phyloP scores from a whole-genome alignment of 2,113 vertebrate genomes.

The Pandion haliaetus region DNA sequence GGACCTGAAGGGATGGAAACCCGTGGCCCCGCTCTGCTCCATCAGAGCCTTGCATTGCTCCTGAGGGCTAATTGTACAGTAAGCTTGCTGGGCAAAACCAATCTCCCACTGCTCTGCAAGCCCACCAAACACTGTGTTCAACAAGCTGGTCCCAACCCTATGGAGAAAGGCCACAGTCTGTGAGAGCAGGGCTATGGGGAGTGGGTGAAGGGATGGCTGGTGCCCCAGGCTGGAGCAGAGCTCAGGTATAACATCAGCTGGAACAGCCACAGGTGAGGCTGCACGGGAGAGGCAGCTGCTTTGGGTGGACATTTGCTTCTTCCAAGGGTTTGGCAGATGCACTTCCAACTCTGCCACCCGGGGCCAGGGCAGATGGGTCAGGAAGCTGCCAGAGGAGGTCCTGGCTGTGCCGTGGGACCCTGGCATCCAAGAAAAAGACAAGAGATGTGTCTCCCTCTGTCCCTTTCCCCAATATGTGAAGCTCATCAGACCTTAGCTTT shows the following conservation, averaged over 20 bases:
- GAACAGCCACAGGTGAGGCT: background rate
- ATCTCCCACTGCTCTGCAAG: rapidly evolving
- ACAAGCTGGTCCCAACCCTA: background rate
- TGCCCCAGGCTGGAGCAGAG: background rate
- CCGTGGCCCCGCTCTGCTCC: background rate
- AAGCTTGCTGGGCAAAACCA: background rate
- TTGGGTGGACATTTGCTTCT: background rate
- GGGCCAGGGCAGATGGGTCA: background rate
- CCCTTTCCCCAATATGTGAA: background rate
- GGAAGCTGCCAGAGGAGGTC: background rate
- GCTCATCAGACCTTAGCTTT: background rate
- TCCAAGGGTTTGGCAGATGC: background rate
- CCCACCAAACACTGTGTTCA: background rate
- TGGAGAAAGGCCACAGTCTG: rapidly evolving
- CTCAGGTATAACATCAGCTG: background rate
- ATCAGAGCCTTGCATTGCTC: background rate
- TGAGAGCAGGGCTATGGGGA: background rate
- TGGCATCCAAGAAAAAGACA: background rate
- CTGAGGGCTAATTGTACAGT: background rate
- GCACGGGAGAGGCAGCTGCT: background rate
- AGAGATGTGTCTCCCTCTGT: background rate
- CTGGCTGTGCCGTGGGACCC: background rate
- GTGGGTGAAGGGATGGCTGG: background rate
- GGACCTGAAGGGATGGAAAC: background rate
- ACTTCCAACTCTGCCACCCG: background rate